phyloP scores from a whole-genome alignment of 2,113 vertebrate species.

The Crypturellus undulatus region DNA sequence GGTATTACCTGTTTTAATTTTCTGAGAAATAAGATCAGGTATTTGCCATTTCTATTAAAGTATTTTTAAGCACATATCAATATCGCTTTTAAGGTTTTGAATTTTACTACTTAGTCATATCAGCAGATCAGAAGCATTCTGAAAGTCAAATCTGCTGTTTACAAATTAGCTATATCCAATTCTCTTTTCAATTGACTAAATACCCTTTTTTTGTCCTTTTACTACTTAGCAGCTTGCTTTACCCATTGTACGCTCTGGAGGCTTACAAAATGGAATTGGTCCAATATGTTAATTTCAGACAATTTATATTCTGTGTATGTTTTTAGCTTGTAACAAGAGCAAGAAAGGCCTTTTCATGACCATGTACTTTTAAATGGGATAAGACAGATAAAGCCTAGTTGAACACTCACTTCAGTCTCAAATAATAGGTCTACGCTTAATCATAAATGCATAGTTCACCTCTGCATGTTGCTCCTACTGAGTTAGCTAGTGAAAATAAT shows the following conservation, averaged over 20 bases:
- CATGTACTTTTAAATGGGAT: background rate
- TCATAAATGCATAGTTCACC: background rate
- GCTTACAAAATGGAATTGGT: slow-evolving; percentile 21
- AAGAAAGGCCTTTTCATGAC: background rate
- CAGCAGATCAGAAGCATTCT: background rate
- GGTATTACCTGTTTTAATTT: background rate
- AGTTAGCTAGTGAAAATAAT: background rate
- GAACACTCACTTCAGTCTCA: background rate
- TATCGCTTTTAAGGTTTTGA: background rate
- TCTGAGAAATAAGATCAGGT: background rate
- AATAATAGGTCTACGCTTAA: background rate
- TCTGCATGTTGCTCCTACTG: background rate
- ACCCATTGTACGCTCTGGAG: background rate
- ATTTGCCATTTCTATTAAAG: background rate
- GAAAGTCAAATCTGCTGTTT: slow-evolving; percentile 1
- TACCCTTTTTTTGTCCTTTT: slow-evolving; percentile 3
- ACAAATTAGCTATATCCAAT: slow-evolving; percentile 42
- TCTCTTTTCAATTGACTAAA: background rate
- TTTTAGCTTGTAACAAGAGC: slow-evolving; percentile 24
- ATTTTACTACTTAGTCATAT: background rate
- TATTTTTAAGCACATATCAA: background rate
- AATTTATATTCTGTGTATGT: slow-evolving; percentile 42
- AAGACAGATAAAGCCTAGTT: background rate
- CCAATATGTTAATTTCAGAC: slow-evolving; percentile 57
- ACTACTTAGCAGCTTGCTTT: background rate